These are phyloP conservation scores for Chelonus insularis DNA, from an alignment of 1,140 invertebrate species.

Conservation along the genomic window DNA sequence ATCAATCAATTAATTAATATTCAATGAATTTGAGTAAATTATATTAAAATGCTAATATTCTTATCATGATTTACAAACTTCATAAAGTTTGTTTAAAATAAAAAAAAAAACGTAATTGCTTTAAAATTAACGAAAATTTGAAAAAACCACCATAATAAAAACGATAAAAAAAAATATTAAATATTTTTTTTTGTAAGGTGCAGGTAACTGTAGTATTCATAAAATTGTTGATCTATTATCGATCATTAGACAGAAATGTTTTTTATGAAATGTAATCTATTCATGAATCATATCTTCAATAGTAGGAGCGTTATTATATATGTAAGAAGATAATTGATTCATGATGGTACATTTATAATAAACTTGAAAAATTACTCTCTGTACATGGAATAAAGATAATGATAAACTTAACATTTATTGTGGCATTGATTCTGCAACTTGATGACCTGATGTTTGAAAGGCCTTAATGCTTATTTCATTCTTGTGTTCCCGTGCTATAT, in stretches of 20 bases:
- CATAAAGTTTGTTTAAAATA: too few relatives aligned
- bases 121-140: too few relatives aligned
- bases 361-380: not conserved
- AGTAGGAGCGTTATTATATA: too few relatives aligned
- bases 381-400: not conserved
- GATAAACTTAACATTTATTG: conserved; percentile 42
- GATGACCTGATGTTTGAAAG: conserved; percentile 64
- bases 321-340: not conserved
- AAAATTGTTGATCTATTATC: conserved; percentile 9
- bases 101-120: too few relatives aligned
- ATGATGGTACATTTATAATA: conserved; percentile 1
- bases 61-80: too few relatives aligned
- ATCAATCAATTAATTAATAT: too few relatives aligned
- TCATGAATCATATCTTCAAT: too few relatives aligned
- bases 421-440: conserved; percentile 49
- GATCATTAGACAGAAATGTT: not conserved
- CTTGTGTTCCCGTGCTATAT: conserved; percentile 85
- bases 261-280: not conserved
- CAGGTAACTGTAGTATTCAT: conserved; percentile 46
- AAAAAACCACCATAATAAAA: too few relatives aligned
- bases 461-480: conserved; percentile 71
- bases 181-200: conserved; percentile 28
- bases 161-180: too few relatives aligned
- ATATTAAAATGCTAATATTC: too few relatives aligned
- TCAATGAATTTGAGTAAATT: too few relatives aligned